Percentiles rank a stretch among this genome's conserved stretches.
Conservation (phyloP, 2,113 vertebrate genomes). For the Ellobius talpinus region DNA sequence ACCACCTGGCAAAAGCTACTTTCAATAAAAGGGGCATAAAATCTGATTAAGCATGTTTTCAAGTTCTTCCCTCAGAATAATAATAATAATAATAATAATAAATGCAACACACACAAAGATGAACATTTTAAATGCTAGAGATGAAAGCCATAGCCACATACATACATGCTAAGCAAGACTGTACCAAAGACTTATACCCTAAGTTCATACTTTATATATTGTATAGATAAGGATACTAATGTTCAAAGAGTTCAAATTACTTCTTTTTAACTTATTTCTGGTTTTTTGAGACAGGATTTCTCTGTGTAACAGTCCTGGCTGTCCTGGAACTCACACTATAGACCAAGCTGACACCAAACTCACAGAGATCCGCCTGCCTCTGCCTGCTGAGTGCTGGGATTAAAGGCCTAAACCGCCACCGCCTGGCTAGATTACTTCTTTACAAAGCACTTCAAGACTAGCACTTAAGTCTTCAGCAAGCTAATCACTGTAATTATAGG, state of each 20-base stretch:
- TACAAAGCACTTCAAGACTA: conserved; percentile 10
- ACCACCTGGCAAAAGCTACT: neutral
- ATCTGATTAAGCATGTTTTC: neutral
- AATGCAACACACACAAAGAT: neutral
- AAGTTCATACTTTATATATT: neutral
- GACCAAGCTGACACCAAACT: too few species aligned
- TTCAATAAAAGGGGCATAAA: neutral
- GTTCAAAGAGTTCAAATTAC: conserved; percentile 13
- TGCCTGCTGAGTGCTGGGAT: too few species aligned
- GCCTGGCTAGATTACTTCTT: conserved; percentile 24
- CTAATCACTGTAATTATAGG: conserved; percentile 19
- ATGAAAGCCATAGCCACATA: neutral
- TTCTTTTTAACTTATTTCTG: neutral
- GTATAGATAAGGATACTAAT: conserved; percentile 1
- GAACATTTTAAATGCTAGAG: neutral
- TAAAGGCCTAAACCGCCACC: too few species aligned
- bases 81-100: too few species aligned
- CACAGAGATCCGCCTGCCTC: too few species aligned
- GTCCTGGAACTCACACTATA: too few species aligned
- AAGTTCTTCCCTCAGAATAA: neutral
- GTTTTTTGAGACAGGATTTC: too few species aligned
- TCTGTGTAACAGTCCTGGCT: too few species aligned
- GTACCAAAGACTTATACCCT: neutral
- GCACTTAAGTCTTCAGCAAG: conserved; percentile 30
- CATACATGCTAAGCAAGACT: neutral